Base-by-base conservation (phyloP, 2,113 vertebrate genomes). In the Microcebus jonahi region DNA sequence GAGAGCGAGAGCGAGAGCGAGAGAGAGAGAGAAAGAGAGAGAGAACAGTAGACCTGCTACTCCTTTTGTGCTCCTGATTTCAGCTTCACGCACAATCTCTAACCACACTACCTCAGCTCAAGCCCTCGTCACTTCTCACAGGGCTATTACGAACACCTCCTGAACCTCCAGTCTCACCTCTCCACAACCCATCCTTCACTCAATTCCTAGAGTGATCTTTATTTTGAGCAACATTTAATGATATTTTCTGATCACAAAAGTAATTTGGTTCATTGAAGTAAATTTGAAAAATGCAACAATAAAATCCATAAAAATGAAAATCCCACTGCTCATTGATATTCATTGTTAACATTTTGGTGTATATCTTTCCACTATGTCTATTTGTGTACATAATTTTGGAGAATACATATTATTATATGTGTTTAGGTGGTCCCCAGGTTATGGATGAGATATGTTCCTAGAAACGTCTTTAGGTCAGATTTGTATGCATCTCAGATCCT, bases 211-310 rank as follows among this genome's bases (percentile, higher is more conserved):
- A 55, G 42, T 20, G n/a, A 88, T 39, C 53, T 91, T 79, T 27
- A 61, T 36, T 65, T 39, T 83, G 31, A 87, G 11, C 23, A 71
- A 50, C 55, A 79, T 48, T 73, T 79, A 67, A 71, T 59, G 14
- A 84, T 34, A 82, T 90, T 82, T 95, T 71, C 61, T 79, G 55
- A 45, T 79, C 55, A 92, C 39, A 65, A 84, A 93, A 79, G 42
- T 55, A 93, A 88, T 70, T 59, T 70, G 57, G 29, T 82, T 82
- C 81, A 76, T 53, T 86, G n/a, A 87, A 48, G 34, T 75, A 82
- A 90, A 53, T 68, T 34, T 86, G 12, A 36, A 76, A 89, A 93
- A 70, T 39, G 17, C 9, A 65, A 21, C 17, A 59, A 83, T 63
- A 59, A 75, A 79, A 36, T 21, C 67, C 59, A 82, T 31, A 76